These are phyloP conservation scores for Dascillus cervinus DNA, from an alignment of 2,888 invertebrate species.

Conservation along the genomic window DNA sequence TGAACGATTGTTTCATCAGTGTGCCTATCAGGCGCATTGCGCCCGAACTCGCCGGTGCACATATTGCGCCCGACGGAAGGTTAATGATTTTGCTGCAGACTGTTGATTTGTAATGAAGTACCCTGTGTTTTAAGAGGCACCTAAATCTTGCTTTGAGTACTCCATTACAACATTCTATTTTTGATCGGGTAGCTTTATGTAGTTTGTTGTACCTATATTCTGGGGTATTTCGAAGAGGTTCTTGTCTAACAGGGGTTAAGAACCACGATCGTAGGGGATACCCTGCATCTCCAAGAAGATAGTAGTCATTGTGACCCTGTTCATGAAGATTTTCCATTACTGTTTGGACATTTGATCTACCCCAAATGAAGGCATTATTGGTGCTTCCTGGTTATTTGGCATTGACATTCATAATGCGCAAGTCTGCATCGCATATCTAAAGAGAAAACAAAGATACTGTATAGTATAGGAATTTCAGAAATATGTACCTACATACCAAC, in stretches of 20 bases:
- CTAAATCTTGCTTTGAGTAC: constrained; percentile 18
- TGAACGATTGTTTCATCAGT: too few relatives aligned
- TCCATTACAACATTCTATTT: constrained; percentile 17
- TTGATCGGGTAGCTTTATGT: constrained; percentile 2
- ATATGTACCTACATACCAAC: too few relatives aligned
- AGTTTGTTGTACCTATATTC: constrained; percentile 7
- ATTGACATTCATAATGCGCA: too few relatives aligned
- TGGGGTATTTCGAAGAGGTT: constrained; percentile 7
- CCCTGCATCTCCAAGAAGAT: constrained; percentile 8
- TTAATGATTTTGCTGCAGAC: too few relatives aligned
- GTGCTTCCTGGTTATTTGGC: too few relatives aligned
- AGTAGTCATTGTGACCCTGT: not conserved
- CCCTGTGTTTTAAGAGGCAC: constrained; percentile 18
- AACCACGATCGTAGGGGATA: constrained; percentile 11
- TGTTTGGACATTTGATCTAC: not conserved
- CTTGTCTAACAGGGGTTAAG: constrained; percentile 9
- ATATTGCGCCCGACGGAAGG: too few relatives aligned
- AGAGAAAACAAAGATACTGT: too few relatives aligned
- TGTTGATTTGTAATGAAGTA: constrained; percentile 21
- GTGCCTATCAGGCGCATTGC: too few relatives aligned
- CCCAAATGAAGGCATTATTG: constrained; percentile 2
- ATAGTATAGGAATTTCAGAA: too few relatives aligned
- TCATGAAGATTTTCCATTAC: too few relatives aligned
- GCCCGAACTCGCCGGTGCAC: too few relatives aligned
- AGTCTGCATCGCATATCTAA: too few relatives aligned